Percentiles rank a stretch among this genome's conserved stretches.
These are phyloP conservation scores for Eupeodes luniger DNA, from an alignment of 2,888 invertebrate species.

Conservation along the genomic window DNA sequence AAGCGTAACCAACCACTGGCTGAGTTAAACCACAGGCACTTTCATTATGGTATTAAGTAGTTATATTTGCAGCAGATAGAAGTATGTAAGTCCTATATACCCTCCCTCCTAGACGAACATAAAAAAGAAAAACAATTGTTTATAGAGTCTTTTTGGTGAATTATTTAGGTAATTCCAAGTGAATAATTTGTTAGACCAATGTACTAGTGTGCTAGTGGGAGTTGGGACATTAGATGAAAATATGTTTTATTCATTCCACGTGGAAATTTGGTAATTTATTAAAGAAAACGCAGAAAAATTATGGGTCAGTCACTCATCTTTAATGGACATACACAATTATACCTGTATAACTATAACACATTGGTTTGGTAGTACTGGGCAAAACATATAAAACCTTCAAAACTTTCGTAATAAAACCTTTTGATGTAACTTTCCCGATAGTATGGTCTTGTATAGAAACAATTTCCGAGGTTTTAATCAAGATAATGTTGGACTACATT, in stretches of 20 bases:
- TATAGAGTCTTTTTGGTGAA: constrained; percentile 52
- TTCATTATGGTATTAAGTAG: constrained; percentile 30
- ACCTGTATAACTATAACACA: too few relatives aligned
- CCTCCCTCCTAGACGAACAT: background rate
- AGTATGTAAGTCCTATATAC: background rate
- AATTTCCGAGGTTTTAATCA: too few relatives aligned
- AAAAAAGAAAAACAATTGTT: constrained; percentile 46
- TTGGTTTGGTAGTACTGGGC: too few relatives aligned
- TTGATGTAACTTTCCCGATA: too few relatives aligned
- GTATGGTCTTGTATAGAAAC: too few relatives aligned
- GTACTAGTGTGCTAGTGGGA: constrained; percentile 49
- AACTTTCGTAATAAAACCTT: too few relatives aligned
- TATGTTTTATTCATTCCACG: constrained; percentile 24
- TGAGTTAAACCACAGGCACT: constrained; percentile 29
- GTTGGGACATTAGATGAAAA: constrained; percentile 5
- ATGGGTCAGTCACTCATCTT: background rate
- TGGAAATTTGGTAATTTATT: constrained; percentile 30
- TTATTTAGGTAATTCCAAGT: constrained; percentile 58
- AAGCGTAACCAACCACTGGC: background rate
- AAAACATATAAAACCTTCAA: too few relatives aligned
- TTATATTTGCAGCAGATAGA: constrained; percentile 3
- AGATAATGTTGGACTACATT: too few relatives aligned
- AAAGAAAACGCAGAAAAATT: constrained; percentile 1
- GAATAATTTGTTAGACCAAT: constrained; percentile 56
- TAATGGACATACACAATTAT: background rate